Base-by-base conservation (phyloP, 2,113 vertebrate species). In the Notothenia rossii region DNA sequence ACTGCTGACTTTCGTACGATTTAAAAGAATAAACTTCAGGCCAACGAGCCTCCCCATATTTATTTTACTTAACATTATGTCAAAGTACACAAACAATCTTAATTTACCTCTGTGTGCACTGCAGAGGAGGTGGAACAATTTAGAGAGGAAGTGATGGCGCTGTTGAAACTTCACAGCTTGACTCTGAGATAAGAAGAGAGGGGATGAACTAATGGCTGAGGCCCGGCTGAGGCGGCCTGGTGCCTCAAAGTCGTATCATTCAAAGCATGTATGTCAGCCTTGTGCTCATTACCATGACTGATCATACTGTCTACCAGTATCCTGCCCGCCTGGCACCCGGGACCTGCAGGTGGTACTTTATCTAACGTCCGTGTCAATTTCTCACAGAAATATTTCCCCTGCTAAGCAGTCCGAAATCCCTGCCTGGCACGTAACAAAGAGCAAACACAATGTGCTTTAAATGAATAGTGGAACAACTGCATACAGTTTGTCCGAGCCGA, bases 241-340 rank as follows among this genome's bases (percentile, higher is more conserved):
- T 40, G 88, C 81, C 89, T 88, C 89, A 85, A 87, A 91, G 88
- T 91, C 88, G 77, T 83, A 93, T 92, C 90, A 93, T 88, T 90
- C 90, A 89, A 89, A 79, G 90, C 87, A 85, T 86, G 91, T 69
- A 84, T 85, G 92, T 91, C 91, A 92, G 89, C 86, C 80, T 78
- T 7, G 81, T 70, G 86, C 94, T 96, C 93, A 94, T 96, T 96
- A 95, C 91, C 93, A 90, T 94, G 95, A 95, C 90, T 93, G 95
- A 95, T 95, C 91, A 91, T 89, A 85, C 88, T 90, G 94, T 95
- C 94, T 93, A 68, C 86, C 91, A 89, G 93, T 91, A 92, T 91
- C 93, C 93, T 95, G 90, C 90, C 92, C 92, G 94, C 94, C 93
- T 93, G 94, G 93, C 93, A 94, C 93, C 89, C 88, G 70, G 85